Percentiles rank a stretch among this genome's conserved stretches.
phyloP scores from a whole-genome alignment of 2,888 invertebrate species.

The Scaptodrosophila latifasciaeformis region DNA sequence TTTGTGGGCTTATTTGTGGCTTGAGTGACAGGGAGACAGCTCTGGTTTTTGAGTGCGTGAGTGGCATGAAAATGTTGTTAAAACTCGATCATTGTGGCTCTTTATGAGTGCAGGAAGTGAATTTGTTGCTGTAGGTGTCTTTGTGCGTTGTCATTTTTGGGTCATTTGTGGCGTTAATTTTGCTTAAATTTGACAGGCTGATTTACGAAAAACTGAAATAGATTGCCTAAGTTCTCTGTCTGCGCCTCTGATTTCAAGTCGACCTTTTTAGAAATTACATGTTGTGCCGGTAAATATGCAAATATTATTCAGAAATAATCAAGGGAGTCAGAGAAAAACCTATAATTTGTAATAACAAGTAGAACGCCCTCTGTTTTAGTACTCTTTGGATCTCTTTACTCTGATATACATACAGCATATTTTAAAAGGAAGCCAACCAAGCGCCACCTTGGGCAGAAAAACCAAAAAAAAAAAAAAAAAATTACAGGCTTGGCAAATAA shows the following conservation, averaged over 20 bases:
- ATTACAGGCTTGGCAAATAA: too few species aligned
- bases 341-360: constrained; percentile 67
- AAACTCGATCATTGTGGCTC: not conserved
- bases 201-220: too few species aligned
- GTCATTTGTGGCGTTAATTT: not conserved
- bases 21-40: constrained; percentile 41
- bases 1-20: constrained; percentile 50
- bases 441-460: constrained; percentile 55
- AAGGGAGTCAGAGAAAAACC: too few species aligned
- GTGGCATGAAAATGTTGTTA: not conserved
- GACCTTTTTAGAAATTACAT: too few species aligned
- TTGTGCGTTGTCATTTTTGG: not conserved
- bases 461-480: constrained; percentile 28
- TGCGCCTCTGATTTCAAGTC: too few species aligned
- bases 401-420: constrained; percentile 6
- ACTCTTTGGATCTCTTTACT: too few species aligned
- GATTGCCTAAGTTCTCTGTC: too few species aligned
- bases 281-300: not conserved
- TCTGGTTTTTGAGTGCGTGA: not conserved
- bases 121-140: not conserved
- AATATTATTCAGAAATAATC: constrained; percentile 45
- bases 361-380: constrained; percentile 17
- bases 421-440: constrained; percentile 36
- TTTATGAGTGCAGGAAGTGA: not conserved
- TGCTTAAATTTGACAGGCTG: not conserved